phyloP scores from a whole-genome alignment of 92 coral and sea anemone species.

The Zoanthus solanderi region DNA sequence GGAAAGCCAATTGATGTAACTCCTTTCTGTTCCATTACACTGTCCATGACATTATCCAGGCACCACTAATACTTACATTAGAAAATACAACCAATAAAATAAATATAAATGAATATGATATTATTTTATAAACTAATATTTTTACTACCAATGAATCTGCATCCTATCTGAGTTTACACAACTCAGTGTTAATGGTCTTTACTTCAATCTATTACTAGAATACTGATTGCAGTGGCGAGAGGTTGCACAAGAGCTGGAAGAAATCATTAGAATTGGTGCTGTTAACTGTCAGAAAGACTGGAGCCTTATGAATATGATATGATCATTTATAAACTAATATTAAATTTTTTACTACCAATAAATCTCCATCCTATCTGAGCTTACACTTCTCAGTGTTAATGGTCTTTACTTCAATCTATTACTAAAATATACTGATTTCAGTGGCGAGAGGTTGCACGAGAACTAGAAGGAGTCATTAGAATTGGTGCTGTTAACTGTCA shows the following conservation, averaged over 20 bases:
- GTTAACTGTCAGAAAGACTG: slow-evolving; percentile 99
- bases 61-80: too few species aligned
- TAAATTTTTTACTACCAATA: too few species aligned
- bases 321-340: too few species aligned
- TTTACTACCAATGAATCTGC: too few species aligned
- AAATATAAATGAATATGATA: too few species aligned
- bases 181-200: neutral
- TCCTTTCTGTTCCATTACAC: too few species aligned
- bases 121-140: too few species aligned
- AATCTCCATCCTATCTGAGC: too few species aligned
- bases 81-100: too few species aligned
- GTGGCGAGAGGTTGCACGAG: slow-evolving; percentile 99
- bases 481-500: slow-evolving; percentile 99
- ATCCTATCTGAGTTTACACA: too few species aligned
- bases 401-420: neutral
- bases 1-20: too few species aligned
- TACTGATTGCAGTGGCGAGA: slow-evolving; percentile 90
- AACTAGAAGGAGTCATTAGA: slow-evolving; percentile 96
- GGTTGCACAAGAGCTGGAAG: slow-evolving; percentile 96
- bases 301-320: slow-evolving; percentile 48
- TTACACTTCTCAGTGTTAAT: neutral
- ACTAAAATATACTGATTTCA: slow-evolving; percentile 22
- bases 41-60: too few species aligned
- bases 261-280: slow-evolving; percentile 97
- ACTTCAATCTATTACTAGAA: neutral